Base-by-base conservation (phyloP, 2,113 vertebrate genomes). In the Ophthalmolycus amberensis region DNA sequence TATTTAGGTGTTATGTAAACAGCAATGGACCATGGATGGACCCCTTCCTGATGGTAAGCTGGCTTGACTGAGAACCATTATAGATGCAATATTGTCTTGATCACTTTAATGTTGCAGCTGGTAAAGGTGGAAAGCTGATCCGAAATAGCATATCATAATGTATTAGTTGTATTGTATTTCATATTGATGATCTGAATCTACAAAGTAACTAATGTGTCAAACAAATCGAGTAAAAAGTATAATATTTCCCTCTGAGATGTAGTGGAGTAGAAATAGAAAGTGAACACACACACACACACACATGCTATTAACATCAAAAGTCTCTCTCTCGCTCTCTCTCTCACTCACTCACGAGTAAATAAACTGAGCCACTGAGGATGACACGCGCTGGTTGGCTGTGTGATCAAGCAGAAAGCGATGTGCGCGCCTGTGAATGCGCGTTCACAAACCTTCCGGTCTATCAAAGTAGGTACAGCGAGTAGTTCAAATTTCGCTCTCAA, bases 371-470 rank as follows among this genome's bases (percentile, higher is more conserved):
- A 70, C 20, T 18, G 72, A 62, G 59, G 81, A 80, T 80, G 83
- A 82, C 85, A 77, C 72, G 85, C 87, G 77, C 88, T 90, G 87
- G 79, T 79, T 85, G 81, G 85, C 63, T 86, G 78, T 25, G 85
- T 40, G 69, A 77, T 84, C 77, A 85, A 60, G 74, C 77, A 82
- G 40, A 88, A 71, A 72, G 72, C 78, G 38, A 85, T 29, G 40
- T 81, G 90, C 92, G 91, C 92, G 91, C 90, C 87, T 64, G 15
- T 38, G 68, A 32, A 91, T 89, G 95, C 95, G 94, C 95, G 95
- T 93, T 92, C 95, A 95, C 95, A 84, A 86, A 88, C 90, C 95
- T 96, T 95, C 94, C 95, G 95, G 95, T 94, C 89, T 93, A 80
- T 92, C 85, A 87, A 84, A 94, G 93, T 92, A 92, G 88, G 86